Percentiles rank a stretch among this genome's conserved stretches.
Conservation (phyloP, 2,113 vertebrate species). For the Muntiacus reevesi region DNA sequence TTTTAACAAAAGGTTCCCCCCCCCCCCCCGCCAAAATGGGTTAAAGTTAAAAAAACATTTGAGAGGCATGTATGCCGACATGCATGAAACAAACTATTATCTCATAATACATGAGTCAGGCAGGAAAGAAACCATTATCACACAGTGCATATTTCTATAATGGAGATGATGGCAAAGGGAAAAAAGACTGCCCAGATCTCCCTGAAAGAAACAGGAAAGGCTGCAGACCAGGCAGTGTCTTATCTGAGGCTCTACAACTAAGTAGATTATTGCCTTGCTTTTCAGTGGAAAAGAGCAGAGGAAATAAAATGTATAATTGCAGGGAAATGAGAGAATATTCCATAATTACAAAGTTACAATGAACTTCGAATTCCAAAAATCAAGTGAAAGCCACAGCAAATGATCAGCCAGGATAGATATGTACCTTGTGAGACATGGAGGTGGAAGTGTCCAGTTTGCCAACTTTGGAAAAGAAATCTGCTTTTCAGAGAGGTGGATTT, state of each 20-base stretch:
- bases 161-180: neutral
- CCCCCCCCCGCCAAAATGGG: neutral
- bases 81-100: neutral
- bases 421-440: neutral
- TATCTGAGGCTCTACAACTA: neutral
- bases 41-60: neutral
- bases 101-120: neutral
- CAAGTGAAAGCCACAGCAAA: neutral
- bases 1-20: neutral
- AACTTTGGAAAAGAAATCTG: neutral
- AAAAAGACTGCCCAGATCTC: neutral
- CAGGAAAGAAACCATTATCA: neutral
- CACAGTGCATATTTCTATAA: neutral
- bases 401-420: neutral
- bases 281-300: neutral
- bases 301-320: neutral
- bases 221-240: neutral
- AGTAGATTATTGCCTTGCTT: neutral
- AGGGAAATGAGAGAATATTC: neutral
- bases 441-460: neutral
- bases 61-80: neutral
- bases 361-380: slow-evolving; percentile 14
- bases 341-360: neutral
- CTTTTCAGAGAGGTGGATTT: neutral
- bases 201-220: neutral